These are phyloP conservation scores for Punctoribates punctum DNA, from an alignment of 2,888 invertebrate species.

Conservation along the genomic window DNA sequence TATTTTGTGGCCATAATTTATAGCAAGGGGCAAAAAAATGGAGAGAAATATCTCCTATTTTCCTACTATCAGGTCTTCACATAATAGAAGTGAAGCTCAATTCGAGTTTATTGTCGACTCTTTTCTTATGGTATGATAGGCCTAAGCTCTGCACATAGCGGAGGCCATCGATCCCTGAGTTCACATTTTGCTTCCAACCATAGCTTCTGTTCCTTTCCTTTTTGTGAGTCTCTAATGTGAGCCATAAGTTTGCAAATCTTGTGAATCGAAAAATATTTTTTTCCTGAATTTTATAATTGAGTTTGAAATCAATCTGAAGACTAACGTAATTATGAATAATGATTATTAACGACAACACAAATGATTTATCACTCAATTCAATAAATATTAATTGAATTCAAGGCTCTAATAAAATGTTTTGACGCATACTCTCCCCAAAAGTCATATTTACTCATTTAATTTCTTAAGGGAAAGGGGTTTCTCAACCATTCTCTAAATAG, in stretches of 20 bases:
- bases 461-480: not conserved
- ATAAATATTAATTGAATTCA: not conserved
- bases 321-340: not conserved
- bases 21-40: not conserved
- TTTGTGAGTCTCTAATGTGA: not conserved
- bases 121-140: not conserved
- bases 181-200: not conserved
- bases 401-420: not conserved
- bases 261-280: not conserved
- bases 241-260: not conserved
- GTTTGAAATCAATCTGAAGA: not conserved
- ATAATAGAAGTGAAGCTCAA: slow-evolving; percentile 11
- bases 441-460: not conserved
- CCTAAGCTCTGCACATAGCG: not conserved
- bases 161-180: slow-evolving; percentile 19
- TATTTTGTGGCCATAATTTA: slow-evolving; percentile 11
- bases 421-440: not conserved
- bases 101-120: slow-evolving; percentile 29
- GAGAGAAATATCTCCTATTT: not conserved
- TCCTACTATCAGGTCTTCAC: not conserved
- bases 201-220: not conserved
- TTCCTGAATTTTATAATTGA: not conserved
- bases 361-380: not conserved
- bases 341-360: not conserved
- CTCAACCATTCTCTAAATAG: no score